A percentile compares a stretch with the other conserved stretches of the same genome.
These are phyloP conservation scores for Himalopsyche anomala DNA, from an alignment of 2,888 invertebrate species.

Conservation along the genomic window DNA sequence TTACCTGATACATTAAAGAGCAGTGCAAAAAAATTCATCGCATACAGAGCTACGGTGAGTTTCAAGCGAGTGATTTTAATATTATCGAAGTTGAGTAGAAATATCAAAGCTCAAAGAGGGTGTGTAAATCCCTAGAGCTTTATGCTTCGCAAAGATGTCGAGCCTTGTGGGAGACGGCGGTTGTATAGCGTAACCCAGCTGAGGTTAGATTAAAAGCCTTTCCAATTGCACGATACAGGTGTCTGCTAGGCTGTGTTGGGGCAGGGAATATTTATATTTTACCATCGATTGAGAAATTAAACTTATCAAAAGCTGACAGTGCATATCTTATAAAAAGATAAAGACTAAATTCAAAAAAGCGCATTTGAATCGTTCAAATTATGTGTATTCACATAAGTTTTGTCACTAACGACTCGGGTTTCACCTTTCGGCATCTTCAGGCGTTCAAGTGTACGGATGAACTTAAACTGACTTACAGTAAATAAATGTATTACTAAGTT, in stretches of 20 bases:
- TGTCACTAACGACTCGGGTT: no score
- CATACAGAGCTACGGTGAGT: background rate
- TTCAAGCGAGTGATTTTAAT: background rate
- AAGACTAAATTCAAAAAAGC: no score
- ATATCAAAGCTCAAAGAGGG: conserved; percentile 13
- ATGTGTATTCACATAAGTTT: no score
- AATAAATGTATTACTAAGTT: no score
- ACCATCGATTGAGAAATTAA: background rate
- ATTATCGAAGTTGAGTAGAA: conserved; percentile 6
- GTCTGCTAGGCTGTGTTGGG: background rate
- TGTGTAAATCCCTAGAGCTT: background rate
- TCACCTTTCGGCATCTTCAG: no score
- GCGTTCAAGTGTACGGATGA: no score
- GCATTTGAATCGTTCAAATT: no score
- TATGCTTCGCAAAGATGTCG: background rate
- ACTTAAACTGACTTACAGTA: no score
- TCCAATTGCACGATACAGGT: background rate
- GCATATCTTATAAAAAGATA: no score
- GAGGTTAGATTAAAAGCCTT: background rate
- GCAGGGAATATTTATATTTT: background rate
- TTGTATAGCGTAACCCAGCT: background rate
- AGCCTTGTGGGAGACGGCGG: background rate
- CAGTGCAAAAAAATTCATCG: background rate
- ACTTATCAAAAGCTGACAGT: no score
- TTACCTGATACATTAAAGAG: background rate